These are phyloP conservation scores for Heteronetta atricapilla DNA, from an alignment of 2,113 vertebrate genomes.

Conservation along the genomic window DNA sequence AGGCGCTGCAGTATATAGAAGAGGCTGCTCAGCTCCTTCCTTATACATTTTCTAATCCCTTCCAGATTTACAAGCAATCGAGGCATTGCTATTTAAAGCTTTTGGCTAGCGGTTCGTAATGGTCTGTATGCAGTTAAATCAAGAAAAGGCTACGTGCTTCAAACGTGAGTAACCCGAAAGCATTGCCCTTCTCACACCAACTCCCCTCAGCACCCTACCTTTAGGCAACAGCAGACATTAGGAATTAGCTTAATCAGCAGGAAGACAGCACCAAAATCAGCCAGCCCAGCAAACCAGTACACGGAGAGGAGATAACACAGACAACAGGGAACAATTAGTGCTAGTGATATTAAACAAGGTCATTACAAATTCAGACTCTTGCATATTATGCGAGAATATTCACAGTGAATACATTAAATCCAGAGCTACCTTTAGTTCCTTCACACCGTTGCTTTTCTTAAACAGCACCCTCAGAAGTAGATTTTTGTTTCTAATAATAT, in stretches of 20 bases:
- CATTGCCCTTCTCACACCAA: neutral
- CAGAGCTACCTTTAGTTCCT: neutral
- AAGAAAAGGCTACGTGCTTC: neutral
- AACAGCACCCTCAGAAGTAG: neutral
- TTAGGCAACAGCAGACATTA: neutral
- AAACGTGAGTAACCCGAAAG: neutral
- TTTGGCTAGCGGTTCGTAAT: neutral
- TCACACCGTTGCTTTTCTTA: neutral
- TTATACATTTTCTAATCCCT: neutral
- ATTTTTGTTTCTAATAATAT: neutral
- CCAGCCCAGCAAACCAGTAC: neutral
- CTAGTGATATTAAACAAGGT: neutral
- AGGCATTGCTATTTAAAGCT: neutral
- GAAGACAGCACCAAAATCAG: neutral
- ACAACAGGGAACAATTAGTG: neutral
- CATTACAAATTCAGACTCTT: neutral
- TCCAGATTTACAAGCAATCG: neutral
- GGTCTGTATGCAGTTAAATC: neutral
- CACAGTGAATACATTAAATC: neutral
- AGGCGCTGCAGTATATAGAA: neutral
- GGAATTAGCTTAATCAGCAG: rapidly evolving
- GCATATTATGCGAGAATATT: neutral
- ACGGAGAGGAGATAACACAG: neutral
- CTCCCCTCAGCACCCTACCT: no score
- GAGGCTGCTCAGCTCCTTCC: neutral